Conservation (phyloP, 2,888 invertebrate genomes). For the Homarus gammarus region DNA sequence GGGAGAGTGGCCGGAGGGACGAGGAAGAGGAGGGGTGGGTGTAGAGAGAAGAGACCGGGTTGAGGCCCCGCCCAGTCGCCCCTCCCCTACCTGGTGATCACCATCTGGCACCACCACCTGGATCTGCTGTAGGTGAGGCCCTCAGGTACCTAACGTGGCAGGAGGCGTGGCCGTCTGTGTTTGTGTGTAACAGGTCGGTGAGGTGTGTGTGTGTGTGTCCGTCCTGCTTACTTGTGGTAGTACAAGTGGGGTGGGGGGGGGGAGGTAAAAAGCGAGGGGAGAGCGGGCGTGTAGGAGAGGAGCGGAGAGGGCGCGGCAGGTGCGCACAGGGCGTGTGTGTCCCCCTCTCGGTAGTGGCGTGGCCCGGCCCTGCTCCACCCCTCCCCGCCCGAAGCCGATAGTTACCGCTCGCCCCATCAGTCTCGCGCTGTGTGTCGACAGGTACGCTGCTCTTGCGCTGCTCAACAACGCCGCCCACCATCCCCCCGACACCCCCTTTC, state of each 20-base stretch:
- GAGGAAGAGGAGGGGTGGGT: constrained; percentile 15
- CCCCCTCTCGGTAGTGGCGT: not conserved
- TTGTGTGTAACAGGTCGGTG: constrained; percentile 33
- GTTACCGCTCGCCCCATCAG: constrained; percentile 22
- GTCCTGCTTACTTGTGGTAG: not conserved
- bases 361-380: not conserved
- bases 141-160: too few species aligned
- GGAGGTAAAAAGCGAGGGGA: too few species aligned
- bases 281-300: not conserved
- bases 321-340: constrained; percentile 41
- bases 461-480: too few species aligned
- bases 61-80: constrained; percentile 23
- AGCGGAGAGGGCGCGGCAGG: constrained; percentile 27
- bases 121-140: not conserved
- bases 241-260: too few species aligned
- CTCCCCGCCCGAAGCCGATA: constrained; percentile 16
- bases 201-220: too few species aligned
- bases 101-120: not conserved
- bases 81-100: constrained; percentile 10
- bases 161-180: too few species aligned
- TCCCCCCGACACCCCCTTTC: not conserved
- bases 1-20: too few species aligned
- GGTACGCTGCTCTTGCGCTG: constrained; percentile 30
- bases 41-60: not conserved
- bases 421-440: constrained; percentile 29